Conservation (phyloP, 1,140 invertebrate genomes). For the Chironomus striatipennis region DNA sequence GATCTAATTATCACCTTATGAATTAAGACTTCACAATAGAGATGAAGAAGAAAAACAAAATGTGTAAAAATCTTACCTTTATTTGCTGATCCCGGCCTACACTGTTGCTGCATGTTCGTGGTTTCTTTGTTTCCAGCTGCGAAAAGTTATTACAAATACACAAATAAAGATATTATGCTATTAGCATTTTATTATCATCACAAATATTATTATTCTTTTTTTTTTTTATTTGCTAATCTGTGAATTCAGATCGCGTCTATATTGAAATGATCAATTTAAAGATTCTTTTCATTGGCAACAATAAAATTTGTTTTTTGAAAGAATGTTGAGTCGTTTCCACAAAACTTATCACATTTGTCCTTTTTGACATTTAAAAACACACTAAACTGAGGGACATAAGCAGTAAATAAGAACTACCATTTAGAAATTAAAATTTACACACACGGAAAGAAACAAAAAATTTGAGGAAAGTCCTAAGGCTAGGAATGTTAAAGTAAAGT, state of each 20-base stretch:
- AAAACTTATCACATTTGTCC: background rate
- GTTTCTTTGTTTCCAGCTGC: slow-evolving; percentile 16
- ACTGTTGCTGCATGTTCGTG: slow-evolving; percentile 18
- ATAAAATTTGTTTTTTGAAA: slow-evolving; percentile 4
- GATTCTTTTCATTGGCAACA: background rate
- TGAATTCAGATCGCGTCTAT: background rate
- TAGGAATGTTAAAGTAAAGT: background rate
- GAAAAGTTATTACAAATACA: background rate
- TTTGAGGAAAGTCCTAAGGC: background rate
- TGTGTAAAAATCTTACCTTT: slow-evolving; percentile 10
- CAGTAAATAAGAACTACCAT: background rate
- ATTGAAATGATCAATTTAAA: background rate
- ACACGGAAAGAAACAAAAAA: background rate
- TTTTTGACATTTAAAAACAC: background rate
- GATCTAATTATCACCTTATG: background rate
- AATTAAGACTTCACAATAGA: background rate
- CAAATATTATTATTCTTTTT: background rate
- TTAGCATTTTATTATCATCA: background rate
- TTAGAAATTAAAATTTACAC: background rate
- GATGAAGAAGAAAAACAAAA: background rate
- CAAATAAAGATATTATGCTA: slow-evolving; percentile 3
- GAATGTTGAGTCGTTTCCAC: background rate
- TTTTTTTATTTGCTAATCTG: background rate
- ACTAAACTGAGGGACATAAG: background rate
- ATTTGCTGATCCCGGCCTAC: slow-evolving; percentile 19